Conservation (phyloP, 2,888 invertebrate genomes). For the Thumatha senex region DNA sequence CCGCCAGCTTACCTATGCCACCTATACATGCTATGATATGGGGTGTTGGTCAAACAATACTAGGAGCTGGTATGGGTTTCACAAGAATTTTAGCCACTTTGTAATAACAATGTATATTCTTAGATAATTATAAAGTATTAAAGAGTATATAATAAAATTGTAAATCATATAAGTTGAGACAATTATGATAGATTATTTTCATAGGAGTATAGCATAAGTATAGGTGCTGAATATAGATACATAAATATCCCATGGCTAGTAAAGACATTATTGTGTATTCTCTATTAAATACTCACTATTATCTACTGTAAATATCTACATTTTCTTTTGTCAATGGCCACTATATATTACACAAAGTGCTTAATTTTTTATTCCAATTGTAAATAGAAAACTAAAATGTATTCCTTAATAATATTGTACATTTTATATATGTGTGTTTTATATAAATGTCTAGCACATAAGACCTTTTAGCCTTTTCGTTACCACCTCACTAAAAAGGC, state of each 20-base stretch:
- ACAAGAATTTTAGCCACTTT: conserved; percentile 96
- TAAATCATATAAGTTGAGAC: conserved; percentile 40
- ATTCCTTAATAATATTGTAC: too few relatives aligned
- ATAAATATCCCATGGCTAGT: conserved; percentile 35
- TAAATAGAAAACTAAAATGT: conserved; percentile 10
- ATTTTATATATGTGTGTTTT: too few relatives aligned
- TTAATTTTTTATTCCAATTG: conserved; percentile 27
- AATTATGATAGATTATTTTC: conserved; percentile 58
- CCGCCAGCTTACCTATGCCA: conserved; percentile 94
- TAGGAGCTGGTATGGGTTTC: conserved; percentile 95
- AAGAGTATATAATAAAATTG: conserved; percentile 11
- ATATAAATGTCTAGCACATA: too few relatives aligned
- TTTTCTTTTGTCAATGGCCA: conserved; percentile 14
- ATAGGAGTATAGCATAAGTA: conserved; percentile 39
- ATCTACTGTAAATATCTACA: conserved; percentile 34
- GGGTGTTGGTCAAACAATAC: conserved; percentile 96
- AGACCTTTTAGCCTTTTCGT: too few relatives aligned
- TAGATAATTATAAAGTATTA: conserved; percentile 27
- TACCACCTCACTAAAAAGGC: too few relatives aligned
- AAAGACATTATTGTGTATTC: conserved; percentile 31
- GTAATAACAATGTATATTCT: conserved; percentile 69
- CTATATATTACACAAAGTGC: conserved; percentile 29
- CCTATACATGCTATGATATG: conserved; percentile 96
- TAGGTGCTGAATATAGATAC: conserved; percentile 49
- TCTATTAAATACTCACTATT: conserved; percentile 47